Evolutionary conservation across 2,797 vertebrate genomes (phyloP), one percentile per base, ranked within the genome.

Genomic region (Discoglossus pictus): DNA sequence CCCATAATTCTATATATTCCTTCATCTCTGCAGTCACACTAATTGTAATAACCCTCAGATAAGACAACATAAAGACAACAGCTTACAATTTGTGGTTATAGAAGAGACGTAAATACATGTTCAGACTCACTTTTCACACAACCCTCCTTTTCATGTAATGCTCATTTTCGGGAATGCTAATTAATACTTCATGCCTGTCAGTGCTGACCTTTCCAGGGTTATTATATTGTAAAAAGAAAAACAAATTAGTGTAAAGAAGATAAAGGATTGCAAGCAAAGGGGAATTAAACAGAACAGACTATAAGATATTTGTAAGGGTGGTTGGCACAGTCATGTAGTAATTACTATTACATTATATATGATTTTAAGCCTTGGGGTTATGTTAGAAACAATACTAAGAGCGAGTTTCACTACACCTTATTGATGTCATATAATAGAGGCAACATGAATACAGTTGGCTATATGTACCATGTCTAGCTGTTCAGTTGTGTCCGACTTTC

Each of bases 121-220:
- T 51, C 51, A n/a, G 16, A 44, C 52, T 51, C 1, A 36, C 61
- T 53, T 53, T 42, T 15, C 15, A 61, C 43, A n/a, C 48, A 13
- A 39, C 38, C 56, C 53, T 52, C 60, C 42, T 68, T 60, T 52
- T 23, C 24, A 54, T 47, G 25, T 42, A 34, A 25, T 52, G 15
- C 31, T 24, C 35, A 38, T 44, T 21, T 72, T 47, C 65, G 72
- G 65, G 75, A 80, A 80, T 78, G 67, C 74, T 79, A 78, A 78
- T 83, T 79, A 80, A 73, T 1, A 48, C 55, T 76, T 52, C 78
- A 81, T 86, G 77, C 77, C 75, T 79, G 75, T 86, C 84, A 84
- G 82, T 77, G 75, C 62, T 73, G 72, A 78, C 77, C 79, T 82
- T 84, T 83, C 67, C 65, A 75, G 61, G n/a, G n/a, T n/a, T 62